Evolutionary conservation across 92 coral and sea anemone species (phyloP).

Genomic region (Pocillopora meandrina): DNA sequence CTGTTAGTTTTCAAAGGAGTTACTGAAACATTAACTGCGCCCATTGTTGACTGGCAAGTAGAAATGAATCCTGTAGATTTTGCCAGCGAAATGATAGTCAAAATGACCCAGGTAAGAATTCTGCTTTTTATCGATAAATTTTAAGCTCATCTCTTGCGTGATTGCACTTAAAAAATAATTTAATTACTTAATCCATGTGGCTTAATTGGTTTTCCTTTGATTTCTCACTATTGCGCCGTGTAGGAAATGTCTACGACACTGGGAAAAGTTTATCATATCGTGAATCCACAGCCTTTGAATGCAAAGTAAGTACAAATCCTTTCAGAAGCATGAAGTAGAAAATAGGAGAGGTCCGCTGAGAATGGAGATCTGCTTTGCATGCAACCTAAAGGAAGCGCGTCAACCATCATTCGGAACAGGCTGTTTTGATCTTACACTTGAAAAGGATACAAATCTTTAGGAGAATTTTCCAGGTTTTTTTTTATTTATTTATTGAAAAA

Average conservation of each 20-base stretch:
- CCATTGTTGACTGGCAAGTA: constrained; percentile 81
- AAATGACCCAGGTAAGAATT: constrained; percentile 77
- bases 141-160: neutral
- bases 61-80: constrained; percentile 93
- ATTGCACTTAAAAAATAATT: neutral
- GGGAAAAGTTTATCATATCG: constrained; percentile 80
- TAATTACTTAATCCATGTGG: neutral
- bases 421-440: no score
- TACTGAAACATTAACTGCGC: constrained; percentile 76
- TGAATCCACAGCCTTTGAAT: constrained; percentile 77
- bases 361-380: neutral
- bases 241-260: constrained; percentile 71
- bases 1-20: constrained; percentile 75
- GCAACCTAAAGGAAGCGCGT: neutral
- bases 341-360: neutral
- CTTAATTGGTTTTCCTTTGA: neutral
- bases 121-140: neutral
- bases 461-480: no score
- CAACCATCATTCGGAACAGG: no score
- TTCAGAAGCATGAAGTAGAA: neutral
- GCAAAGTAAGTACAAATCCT: constrained; percentile 60
- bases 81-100: constrained; percentile 79
- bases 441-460: no score
- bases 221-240: neutral
- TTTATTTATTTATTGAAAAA: no score